These are phyloP conservation scores for Neodon shergylaensis DNA, from an alignment of 2,113 vertebrate species.

Conservation along the genomic window DNA sequence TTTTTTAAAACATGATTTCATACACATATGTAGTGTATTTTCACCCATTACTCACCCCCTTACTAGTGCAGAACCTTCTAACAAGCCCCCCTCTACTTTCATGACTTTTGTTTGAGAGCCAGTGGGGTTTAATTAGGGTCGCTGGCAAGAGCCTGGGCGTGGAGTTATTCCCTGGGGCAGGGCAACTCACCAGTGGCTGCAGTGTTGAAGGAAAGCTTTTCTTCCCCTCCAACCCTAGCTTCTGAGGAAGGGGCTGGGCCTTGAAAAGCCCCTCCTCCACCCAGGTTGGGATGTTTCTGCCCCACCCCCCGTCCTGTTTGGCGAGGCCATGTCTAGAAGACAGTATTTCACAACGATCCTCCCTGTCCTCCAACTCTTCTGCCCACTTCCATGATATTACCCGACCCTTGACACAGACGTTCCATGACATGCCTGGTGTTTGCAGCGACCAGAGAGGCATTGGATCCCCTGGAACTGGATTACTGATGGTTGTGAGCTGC, in stretches of 20 bases:
- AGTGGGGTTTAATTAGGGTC: not conserved
- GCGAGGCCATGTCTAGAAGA: not conserved
- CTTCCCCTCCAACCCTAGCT: not conserved
- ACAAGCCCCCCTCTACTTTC: not conserved
- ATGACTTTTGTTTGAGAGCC: not conserved
- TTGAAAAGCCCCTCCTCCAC: not conserved
- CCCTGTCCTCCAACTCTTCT: not conserved
- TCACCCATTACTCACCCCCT: not conserved
- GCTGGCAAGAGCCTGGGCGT: not conserved
- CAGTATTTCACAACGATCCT: no score
- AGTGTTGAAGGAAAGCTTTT: not conserved
- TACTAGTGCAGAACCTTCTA: no score
- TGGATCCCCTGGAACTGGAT: not conserved
- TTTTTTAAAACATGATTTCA: not conserved
- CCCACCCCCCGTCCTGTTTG: not conserved
- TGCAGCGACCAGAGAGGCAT: not conserved
- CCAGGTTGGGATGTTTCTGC: not conserved
- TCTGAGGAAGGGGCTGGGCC: not conserved
- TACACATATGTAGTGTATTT: not conserved
- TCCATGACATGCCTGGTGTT: no score
- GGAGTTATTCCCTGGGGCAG: not conserved
- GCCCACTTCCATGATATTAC: not conserved
- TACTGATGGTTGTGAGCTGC: not conserved
- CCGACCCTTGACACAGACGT: not conserved
- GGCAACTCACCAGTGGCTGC: not conserved